Evolutionary conservation across 2,797 vertebrate genomes (phyloP).

Genomic region (Sebastes alutus): DNA sequence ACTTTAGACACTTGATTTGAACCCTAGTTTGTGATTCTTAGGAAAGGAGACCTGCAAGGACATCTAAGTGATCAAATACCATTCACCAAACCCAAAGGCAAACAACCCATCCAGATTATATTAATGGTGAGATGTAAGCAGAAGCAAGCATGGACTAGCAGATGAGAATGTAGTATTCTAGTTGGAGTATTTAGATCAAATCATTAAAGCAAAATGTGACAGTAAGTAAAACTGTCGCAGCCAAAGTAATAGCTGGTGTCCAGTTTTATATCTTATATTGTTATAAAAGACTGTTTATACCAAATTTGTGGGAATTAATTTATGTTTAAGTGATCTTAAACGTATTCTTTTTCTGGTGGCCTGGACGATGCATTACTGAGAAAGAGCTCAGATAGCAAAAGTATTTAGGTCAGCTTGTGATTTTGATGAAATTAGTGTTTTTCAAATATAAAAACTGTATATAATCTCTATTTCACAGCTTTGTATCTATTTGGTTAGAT

Average conservation of each 20-base stretch:
- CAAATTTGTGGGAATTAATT: neutral
- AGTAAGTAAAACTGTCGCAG: neutral
- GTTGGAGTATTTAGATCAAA: neutral
- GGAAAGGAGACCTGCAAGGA: constrained; percentile 18
- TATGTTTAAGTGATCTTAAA: neutral
- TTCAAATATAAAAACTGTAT: neutral
- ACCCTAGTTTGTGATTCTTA: constrained; percentile 10
- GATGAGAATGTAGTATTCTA: neutral
- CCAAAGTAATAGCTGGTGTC: neutral
- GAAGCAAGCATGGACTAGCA: constrained; percentile 42
- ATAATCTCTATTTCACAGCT: neutral
- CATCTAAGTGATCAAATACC: constrained; percentile 51
- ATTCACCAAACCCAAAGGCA: constrained; percentile 51
- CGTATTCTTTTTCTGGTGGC: neutral
- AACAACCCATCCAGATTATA: constrained; percentile 54
- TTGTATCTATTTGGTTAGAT: neutral
- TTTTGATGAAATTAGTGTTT: neutral
- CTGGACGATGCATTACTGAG: no score
- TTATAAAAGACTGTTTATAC: neutral
- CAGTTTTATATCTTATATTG: neutral
- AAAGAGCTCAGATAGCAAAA: no score
- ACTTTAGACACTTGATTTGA: constrained; percentile 29
- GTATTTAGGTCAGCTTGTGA: no score
- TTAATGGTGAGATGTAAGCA: constrained; percentile 46
- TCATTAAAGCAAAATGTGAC: constrained; percentile 23